phyloP scores from a whole-genome alignment of 2,888 invertebrate species.

The Chaetogeoica ovagalla region DNA sequence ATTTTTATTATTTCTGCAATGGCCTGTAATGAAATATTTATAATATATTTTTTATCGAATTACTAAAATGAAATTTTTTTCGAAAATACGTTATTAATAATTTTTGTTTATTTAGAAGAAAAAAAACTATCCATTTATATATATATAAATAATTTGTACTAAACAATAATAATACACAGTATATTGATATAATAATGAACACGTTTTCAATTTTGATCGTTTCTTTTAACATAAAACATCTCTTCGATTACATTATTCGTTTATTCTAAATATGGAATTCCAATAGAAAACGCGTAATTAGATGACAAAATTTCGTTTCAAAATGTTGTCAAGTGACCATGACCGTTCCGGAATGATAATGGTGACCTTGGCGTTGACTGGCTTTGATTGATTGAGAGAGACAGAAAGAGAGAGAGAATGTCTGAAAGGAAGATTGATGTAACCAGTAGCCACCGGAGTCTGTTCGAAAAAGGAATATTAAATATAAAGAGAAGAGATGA shows the following conservation, averaged over 20 bases:
- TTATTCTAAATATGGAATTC: slow-evolving; percentile 8
- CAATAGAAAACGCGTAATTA: slow-evolving; percentile 46
- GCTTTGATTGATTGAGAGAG: slow-evolving; percentile 47
- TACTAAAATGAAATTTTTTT: neutral
- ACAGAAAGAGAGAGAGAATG: slow-evolving; percentile 37
- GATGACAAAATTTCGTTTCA: slow-evolving; percentile 40
- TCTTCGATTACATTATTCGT: neutral
- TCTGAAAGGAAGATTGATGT: slow-evolving; percentile 52
- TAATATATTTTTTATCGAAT: neutral
- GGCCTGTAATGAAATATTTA: neutral
- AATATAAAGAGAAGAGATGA: slow-evolving; percentile 36
- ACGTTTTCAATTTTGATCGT: too few species aligned
- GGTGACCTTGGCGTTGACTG: slow-evolving; percentile 50
- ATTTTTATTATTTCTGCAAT: neutral
- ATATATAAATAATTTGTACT: too few species aligned
- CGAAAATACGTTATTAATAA: neutral
- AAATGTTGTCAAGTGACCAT: slow-evolving; percentile 52
- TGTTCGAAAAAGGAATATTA: slow-evolving; percentile 47
- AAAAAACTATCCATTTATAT: too few species aligned
- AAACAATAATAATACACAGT: too few species aligned
- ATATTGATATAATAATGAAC: too few species aligned
- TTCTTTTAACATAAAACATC: neutral
- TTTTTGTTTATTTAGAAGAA: too few species aligned
- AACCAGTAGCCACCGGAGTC: slow-evolving; percentile 45
- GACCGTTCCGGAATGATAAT: slow-evolving; percentile 51